Conservation (phyloP, 2,888 invertebrate species). For the Tolmerus cingulatus region DNA sequence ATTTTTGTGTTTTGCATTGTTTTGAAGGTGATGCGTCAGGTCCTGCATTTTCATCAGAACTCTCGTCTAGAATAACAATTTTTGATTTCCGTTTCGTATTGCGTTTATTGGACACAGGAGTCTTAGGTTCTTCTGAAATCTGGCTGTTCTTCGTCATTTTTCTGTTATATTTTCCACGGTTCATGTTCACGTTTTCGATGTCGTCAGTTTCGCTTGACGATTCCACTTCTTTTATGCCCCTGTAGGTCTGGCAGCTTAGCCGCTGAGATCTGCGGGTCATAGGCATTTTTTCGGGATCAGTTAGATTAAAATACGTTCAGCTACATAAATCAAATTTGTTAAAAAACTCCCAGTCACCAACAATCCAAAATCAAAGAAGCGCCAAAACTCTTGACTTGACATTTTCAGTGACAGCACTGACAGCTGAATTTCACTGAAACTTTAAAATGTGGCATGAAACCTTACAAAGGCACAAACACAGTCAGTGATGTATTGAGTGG, state of each 20-base stretch:
- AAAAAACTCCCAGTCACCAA: neutral
- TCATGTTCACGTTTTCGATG: slow-evolving; percentile 50
- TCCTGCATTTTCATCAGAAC: neutral
- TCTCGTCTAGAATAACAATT: neutral
- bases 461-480: neutral
- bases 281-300: slow-evolving; percentile 53
- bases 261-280: slow-evolving; percentile 59
- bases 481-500: neutral
- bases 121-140: neutral
- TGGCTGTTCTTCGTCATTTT: neutral
- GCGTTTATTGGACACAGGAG: neutral
- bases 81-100: neutral
- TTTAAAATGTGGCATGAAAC: neutral
- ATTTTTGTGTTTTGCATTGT: slow-evolving; percentile 51
- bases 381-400: neutral
- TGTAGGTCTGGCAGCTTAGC: slow-evolving; percentile 52
- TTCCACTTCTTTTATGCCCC: neutral
- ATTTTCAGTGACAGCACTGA: neutral
- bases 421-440: neutral
- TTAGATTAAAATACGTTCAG: neutral
- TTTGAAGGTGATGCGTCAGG: slow-evolving; percentile 57
- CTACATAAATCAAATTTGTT: neutral
- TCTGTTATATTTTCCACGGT: slow-evolving; percentile 49
- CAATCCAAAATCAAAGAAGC: neutral
- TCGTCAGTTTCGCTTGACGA: slow-evolving; percentile 19